Conservation (phyloP, 2,888 invertebrate species). For the Beris morrisii region DNA sequence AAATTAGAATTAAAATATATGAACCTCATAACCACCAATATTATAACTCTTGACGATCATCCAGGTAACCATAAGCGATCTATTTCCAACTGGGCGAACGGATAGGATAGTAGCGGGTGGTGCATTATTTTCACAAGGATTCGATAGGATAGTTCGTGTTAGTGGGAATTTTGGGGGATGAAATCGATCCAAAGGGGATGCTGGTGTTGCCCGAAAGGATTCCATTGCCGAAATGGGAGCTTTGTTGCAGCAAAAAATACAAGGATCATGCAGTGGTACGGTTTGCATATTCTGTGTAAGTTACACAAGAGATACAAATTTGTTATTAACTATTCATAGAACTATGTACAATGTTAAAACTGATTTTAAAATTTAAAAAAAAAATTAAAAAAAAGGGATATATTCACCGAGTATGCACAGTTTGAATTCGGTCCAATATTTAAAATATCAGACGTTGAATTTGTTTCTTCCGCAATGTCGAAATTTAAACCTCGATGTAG, state of each 20-base stretch:
- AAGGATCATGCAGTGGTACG: slow-evolving; percentile 10
- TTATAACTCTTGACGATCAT: slow-evolving; percentile 46
- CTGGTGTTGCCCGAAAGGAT: not conserved
- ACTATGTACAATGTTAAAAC: not conserved
- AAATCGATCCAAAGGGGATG: not conserved
- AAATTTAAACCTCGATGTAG: slow-evolving; percentile 9
- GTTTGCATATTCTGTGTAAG: slow-evolving; percentile 5
- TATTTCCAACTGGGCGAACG: slow-evolving; percentile 46
- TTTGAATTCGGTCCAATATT: not conserved
- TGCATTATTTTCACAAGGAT: not conserved
- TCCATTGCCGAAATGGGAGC: slow-evolving; percentile 10
- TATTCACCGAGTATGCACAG: slow-evolving; percentile 10
- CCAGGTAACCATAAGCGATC: slow-evolving; percentile 51
- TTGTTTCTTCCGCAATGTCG: not conserved
- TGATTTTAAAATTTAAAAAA: not conserved
- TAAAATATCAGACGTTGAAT: not conserved
- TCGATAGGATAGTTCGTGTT: not conserved
- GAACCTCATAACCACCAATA: slow-evolving; percentile 52
- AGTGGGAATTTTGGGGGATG: slow-evolving; percentile 36
- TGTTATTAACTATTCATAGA: not conserved
- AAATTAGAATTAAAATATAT: slow-evolving; percentile 4
- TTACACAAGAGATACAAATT: slow-evolving; percentile 7
- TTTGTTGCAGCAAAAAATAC: not conserved
- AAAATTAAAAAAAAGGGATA: not conserved
- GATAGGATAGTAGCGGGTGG: slow-evolving; percentile 47